Conservation (phyloP, 2,797 vertebrate species). For the Odontamblyopus lacepedii region DNA sequence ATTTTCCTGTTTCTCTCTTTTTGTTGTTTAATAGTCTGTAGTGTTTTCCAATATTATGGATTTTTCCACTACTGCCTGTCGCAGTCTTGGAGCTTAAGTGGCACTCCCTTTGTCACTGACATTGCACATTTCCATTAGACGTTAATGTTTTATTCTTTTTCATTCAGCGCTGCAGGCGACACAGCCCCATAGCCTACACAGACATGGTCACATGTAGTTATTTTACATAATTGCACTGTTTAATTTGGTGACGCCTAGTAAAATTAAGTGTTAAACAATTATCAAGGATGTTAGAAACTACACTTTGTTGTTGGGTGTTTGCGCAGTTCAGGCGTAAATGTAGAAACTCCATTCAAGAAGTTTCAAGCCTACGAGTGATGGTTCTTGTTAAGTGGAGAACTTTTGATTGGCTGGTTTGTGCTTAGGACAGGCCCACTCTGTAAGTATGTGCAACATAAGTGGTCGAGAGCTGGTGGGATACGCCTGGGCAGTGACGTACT, state of each 20-base stretch:
- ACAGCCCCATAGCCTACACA: no score
- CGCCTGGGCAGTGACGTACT: constrained; percentile 51
- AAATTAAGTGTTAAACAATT: neutral
- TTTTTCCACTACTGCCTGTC: no score
- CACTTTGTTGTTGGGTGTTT: neutral
- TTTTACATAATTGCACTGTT: neutral
- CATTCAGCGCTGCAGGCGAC: no score
- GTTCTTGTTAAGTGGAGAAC: constrained; percentile 35
- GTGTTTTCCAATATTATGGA: no score
- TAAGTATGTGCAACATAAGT: constrained; percentile 32
- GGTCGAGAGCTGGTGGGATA: neutral
- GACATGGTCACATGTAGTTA: neutral
- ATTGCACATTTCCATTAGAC: neutral
- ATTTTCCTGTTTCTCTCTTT: constrained; percentile 14
- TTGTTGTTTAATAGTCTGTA: neutral
- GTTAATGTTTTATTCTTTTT: neutral
- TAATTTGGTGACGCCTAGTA: neutral
- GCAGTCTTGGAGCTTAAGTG: neutral
- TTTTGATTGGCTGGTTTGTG: constrained; percentile 62
- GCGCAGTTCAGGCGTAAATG: neutral
- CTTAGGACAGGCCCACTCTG: constrained; percentile 26
- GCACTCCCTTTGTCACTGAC: constrained; percentile 26
- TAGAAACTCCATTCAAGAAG: constrained; percentile 47
- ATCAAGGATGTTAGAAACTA: neutral
- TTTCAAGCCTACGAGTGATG: neutral